Conservation (phyloP, 1,140 invertebrate genomes). For the Drosophila sucinea region DNA sequence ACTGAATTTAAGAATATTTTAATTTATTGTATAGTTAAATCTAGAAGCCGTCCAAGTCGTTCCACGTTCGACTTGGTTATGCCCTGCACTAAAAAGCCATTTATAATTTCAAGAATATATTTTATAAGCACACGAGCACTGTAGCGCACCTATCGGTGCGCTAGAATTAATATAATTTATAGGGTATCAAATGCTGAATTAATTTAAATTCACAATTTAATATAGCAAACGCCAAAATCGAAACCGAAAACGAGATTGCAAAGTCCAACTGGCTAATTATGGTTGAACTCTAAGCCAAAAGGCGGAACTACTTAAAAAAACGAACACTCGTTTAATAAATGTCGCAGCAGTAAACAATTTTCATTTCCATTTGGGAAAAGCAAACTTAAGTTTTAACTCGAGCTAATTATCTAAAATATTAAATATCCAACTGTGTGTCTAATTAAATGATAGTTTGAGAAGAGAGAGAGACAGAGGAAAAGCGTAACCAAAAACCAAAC, state of each 20-base stretch:
- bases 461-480: conserved; percentile 7
- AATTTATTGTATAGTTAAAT: no score
- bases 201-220: no score
- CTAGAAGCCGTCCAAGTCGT: no score
- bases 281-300: conserved; percentile 23
- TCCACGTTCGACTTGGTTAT: no score
- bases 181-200: no score
- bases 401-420: conserved; percentile 23
- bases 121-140: no score
- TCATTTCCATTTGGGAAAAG: conserved; percentile 14
- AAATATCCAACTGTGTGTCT: conserved; percentile 41
- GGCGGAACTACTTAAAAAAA: background rate
- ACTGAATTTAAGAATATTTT: no score
- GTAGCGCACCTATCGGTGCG: no score
- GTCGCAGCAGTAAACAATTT: conserved; percentile 35
- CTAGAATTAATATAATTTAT: no score
- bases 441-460: conserved; percentile 54
- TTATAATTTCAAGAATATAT: no score
- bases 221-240: no score
- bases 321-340: background rate
- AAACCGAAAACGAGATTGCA: background rate
- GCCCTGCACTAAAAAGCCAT: no score
- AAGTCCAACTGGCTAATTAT: conserved; percentile 17
- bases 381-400: conserved; percentile 9
- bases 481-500: background rate